Conservation (phyloP, 2,888 invertebrate genomes). For the Caenorhabditis macrosperma region DNA sequence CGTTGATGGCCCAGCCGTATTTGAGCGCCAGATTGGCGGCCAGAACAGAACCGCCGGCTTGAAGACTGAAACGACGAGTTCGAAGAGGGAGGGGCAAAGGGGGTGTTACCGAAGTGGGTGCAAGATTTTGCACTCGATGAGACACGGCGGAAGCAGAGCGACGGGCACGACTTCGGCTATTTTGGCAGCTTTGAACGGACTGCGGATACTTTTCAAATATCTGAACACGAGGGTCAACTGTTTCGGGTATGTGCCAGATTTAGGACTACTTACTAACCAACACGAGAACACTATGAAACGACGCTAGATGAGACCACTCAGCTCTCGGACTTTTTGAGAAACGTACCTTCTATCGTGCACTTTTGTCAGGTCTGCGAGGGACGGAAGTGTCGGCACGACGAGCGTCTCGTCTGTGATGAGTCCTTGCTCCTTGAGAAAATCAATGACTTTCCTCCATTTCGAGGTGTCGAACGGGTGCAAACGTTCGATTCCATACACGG, state of each 20-base stretch:
- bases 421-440: slow-evolving; percentile 83
- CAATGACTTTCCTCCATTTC: slow-evolving; percentile 88
- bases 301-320: too few species aligned
- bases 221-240: slow-evolving; percentile 13
- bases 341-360: slow-evolving; percentile 86
- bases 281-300: too few species aligned
- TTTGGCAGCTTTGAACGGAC: slow-evolving; percentile 46
- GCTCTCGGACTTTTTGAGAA: not conserved
- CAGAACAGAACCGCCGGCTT: slow-evolving; percentile 88
- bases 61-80: slow-evolving; percentile 57
- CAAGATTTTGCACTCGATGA: slow-evolving; percentile 45
- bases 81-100: not conserved
- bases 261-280: too few species aligned
- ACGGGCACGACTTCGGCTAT: slow-evolving; percentile 44
- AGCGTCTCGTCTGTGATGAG: slow-evolving; percentile 85
- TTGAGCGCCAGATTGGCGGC: slow-evolving; percentile 88
- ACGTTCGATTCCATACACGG: slow-evolving; percentile 88
- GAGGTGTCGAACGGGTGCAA: slow-evolving; percentile 91
- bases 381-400: slow-evolving; percentile 86
- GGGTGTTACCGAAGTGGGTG: slow-evolving; percentile 36
- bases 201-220: slow-evolving; percentile 37
- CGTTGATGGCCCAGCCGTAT: slow-evolving; percentile 91
- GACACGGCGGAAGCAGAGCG: slow-evolving; percentile 31
- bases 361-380: slow-evolving; percentile 86
- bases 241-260: too few species aligned